Percentiles rank a stretch among this genome's conserved stretches.
Evolutionary conservation across 2,113 vertebrate genomes (phyloP).

Genomic region (Elephas maximus): DNA sequence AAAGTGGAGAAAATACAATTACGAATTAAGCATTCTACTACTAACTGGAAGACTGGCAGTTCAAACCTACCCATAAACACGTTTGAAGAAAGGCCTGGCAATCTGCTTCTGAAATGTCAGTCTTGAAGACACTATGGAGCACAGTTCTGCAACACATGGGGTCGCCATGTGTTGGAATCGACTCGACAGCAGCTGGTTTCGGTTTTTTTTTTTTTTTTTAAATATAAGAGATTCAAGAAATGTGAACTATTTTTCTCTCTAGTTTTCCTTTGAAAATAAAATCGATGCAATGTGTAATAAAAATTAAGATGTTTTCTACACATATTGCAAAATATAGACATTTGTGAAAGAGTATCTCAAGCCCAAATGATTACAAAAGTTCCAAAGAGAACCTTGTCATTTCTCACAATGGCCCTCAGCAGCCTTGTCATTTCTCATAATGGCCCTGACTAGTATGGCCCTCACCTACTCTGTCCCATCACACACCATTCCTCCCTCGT

Average conservation of each 20-base stretch:
- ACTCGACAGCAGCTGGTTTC: not conserved
- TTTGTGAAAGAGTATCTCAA: slow-evolving; percentile 1
- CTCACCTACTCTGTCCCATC: not conserved
- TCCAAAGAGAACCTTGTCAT: not conserved
- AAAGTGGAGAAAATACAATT: slow-evolving; percentile 1
- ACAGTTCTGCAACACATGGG: not conserved
- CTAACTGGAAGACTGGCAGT: not conserved
- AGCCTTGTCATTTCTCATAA: not conserved
- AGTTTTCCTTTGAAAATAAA: slow-evolving; percentile 48
- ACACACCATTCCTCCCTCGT: not conserved
- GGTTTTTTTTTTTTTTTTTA: slow-evolving; percentile 7
- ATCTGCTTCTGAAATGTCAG: not conserved
- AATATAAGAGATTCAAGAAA: slow-evolving; percentile 23
- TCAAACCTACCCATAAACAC: not conserved
- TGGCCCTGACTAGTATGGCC: not conserved
- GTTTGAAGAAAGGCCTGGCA: not conserved
- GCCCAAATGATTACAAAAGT: not conserved
- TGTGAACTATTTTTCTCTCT: slow-evolving; percentile 33
- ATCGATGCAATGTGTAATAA: not conserved
- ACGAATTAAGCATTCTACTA: not conserved
- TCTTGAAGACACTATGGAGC: not conserved
- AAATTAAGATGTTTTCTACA: slow-evolving; percentile 1
- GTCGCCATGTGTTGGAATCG: not conserved
- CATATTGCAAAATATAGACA: not conserved
- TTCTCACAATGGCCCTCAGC: not conserved